phyloP scores from a whole-genome alignment of 1,140 invertebrate species.

The Neuroterus valhalla region DNA sequence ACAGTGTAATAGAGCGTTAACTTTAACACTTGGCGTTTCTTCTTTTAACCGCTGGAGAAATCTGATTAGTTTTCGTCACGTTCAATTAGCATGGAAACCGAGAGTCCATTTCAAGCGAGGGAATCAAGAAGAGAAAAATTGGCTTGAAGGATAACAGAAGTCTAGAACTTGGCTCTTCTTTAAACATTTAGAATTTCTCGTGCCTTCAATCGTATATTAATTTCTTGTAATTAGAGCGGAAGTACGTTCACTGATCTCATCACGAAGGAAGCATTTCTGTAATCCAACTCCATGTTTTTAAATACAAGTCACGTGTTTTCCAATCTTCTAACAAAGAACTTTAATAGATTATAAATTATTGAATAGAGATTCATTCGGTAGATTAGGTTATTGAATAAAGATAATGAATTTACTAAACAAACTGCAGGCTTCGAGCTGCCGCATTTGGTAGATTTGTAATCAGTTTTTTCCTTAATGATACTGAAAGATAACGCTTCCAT shows the following conservation, averaged over 20 bases:
- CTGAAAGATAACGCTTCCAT: too few relatives aligned
- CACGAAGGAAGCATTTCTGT: slow-evolving; percentile 14
- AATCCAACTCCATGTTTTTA: slow-evolving; percentile 16
- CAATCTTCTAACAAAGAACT: slow-evolving; percentile 2
- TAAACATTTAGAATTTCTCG: background rate
- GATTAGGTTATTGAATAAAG: background rate
- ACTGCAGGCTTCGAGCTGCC: too few relatives aligned
- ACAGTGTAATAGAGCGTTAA: slow-evolving; percentile 25
- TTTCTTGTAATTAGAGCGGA: slow-evolving; percentile 26
- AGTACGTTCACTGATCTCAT: slow-evolving; percentile 23
- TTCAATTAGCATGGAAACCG: slow-evolving; percentile 15
- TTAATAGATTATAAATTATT: background rate
- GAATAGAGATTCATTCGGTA: slow-evolving; percentile 5
- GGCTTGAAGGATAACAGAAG: background rate
- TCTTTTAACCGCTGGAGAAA: slow-evolving; percentile 19
- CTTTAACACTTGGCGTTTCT: slow-evolving; percentile 18
- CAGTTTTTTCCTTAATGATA: too few relatives aligned
- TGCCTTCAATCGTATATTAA: slow-evolving; percentile 8
- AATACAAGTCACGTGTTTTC: slow-evolving; percentile 16
- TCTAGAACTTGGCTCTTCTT: background rate
- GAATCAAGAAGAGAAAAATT: background rate
- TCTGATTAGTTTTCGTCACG: slow-evolving; percentile 28
- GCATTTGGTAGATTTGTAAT: too few relatives aligned
- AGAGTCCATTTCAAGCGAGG: background rate
- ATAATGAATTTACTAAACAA: too few relatives aligned